Base-by-base conservation (phyloP, 2,888 invertebrate genomes). In the Caenorhabditis sp. region DNA sequence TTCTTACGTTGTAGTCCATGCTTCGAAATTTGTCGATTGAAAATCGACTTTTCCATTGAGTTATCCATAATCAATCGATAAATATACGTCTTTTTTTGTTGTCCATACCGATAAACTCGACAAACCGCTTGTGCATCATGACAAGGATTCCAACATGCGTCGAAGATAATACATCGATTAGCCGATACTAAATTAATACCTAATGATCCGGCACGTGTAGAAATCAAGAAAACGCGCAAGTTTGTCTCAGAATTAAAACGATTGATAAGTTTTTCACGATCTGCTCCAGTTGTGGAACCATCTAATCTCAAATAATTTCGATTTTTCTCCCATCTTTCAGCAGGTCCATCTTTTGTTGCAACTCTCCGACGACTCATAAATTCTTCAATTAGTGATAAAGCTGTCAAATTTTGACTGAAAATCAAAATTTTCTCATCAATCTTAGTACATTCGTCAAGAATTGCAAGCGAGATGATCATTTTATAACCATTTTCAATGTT, bases 121-220 rank as follows among this genome's bases (percentile, higher is more conserved):
- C 97, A 97, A 17, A 99, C 96, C 36, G 97, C 97, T 90, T 87
- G 87, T 0, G 85, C 85, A 82, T 90, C 90, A 75, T 99, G 97
- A 88, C 97, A 97, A 0, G 97, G 97, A 90, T 99, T 99, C 97
- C 97, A 99, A 50, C 95, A 95, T 17, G 97, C 97, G 89, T 99
- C 99, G 87, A 97, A 93, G 59, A 99, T 95, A 53, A 97, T 93
- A 5, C 97, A 97, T 38, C 99, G 91, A 89, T 97, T 97, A 0
- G 99, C 99, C 20, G 97, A 84, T 1, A 86, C 94, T 76, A 99
- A 91, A 90, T 99, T 99, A 78, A 99, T 97, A 10, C 99, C 99
- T 26, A 87, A 73, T 50, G 85, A 84, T 12, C 87, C 87, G 43
- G 87, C 87, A 61, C 81, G 88, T 0, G 99, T 99, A 0, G 97